Conservation (phyloP, 2,113 vertebrate species). For the Pedetes capensis region DNA sequence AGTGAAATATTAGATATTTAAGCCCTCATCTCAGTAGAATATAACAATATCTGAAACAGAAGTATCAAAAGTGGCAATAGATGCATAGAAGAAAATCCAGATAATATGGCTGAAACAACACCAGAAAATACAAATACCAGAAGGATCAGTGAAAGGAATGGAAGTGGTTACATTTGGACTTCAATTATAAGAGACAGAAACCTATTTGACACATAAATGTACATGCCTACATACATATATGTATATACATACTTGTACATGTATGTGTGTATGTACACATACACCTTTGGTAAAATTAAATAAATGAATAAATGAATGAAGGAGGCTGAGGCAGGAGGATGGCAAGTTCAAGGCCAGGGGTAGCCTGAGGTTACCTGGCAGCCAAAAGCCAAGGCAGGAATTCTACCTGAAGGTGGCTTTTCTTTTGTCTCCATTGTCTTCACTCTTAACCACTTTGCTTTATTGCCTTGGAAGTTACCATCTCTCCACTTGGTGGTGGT, state of each 20-base stretch:
- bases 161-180: background rate
- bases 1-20: background rate
- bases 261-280: background rate
- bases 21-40: background rate
- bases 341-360: no score
- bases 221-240: fast-evolving
- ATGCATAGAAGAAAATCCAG: background rate
- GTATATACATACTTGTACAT: fast-evolving
- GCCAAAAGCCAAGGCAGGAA: background rate
- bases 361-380: background rate
- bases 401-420: background rate
- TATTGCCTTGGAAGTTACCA: background rate
- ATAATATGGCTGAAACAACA: background rate
- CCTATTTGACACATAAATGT: background rate
- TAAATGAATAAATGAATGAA: background rate
- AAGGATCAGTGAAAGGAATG: background rate
- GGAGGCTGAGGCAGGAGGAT: no score
- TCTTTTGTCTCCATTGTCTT: background rate
- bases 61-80: background rate
- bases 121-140: background rate
- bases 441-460: background rate
- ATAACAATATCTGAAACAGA: background rate
- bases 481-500: no score
- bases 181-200: background rate
- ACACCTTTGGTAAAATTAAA: background rate